Conservation (phyloP, 2,113 vertebrate genomes). For the Poeciliopsis turrubarensis region DNA sequence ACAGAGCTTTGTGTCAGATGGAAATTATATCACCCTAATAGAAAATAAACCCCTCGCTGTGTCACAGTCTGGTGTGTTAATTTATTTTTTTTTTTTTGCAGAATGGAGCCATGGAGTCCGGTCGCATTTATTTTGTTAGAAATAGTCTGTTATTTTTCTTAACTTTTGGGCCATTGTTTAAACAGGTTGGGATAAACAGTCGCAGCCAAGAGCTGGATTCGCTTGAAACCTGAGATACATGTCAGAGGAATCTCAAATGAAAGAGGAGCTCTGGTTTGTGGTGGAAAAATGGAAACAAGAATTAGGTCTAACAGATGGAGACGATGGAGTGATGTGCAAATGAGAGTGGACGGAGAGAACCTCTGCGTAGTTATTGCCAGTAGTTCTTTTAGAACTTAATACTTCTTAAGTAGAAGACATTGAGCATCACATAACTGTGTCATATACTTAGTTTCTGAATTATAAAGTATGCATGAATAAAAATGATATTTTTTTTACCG, state of each 20-base stretch:
- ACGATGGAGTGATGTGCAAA: neutral
- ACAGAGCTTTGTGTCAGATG: conserved; percentile 48
- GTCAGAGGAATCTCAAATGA: conserved; percentile 53
- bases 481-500: too few species aligned
- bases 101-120: neutral
- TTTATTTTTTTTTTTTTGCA: neutral
- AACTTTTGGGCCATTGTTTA: conserved; percentile 35
- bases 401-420: neutral
- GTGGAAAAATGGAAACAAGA: conserved; percentile 57
- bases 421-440: neutral
- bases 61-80: conserved; percentile 44
- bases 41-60: conserved; percentile 55
- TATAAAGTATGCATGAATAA: too few species aligned
- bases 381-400: neutral
- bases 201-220: conserved; percentile 28
- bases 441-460: too few species aligned
- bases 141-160: conserved; percentile 32
- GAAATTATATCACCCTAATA: conserved; percentile 47
- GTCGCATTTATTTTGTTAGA: conserved; percentile 38
- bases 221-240: conserved; percentile 50
- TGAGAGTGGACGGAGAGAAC: neutral
- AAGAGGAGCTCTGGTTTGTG: conserved; percentile 23
- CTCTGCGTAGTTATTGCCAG: neutral
- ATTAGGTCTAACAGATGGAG: conserved; percentile 24
- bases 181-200: conserved; percentile 40